Evolutionary conservation across 2,888 invertebrate genomes (phyloP), one percentile per base, ranked within the genome.

Genomic region (Ectemnius lituratus): DNA sequence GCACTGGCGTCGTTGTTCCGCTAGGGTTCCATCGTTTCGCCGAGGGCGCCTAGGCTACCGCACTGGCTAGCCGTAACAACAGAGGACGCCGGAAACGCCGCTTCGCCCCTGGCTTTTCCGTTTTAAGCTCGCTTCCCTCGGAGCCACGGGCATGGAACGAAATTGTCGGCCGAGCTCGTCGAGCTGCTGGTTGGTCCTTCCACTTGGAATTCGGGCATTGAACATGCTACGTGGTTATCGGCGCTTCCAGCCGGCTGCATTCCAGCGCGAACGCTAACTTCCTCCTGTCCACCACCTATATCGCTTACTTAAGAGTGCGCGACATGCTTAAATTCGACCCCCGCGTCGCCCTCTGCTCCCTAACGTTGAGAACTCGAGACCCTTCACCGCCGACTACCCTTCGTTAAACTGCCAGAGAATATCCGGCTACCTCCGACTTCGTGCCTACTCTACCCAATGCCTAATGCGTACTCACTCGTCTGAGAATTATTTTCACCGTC

Each of bases 171-270:
- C 66, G 47, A 64, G 67, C 23, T 66, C 67, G 37, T 63, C 37
- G 70, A 67, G 67, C 27, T 37, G 8, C 37, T 37, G 37, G 16
- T 4, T 14, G n/a, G 66, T 14, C 28, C 46, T 59, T 45, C 72
- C 74, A 79, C 81, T 81, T 79, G 73, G 70, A 79, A 84, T 85
- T 86, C 80, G 80, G 65, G 74, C 74, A 75, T 79, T 70, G 81
- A 85, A 78, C 79, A 73, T 47, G 82, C 73, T 78, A 84, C 85
- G 85, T 79, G 85, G 84, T 86, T 86, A 86, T 86, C 86, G 82
- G 73, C 28, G 72, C 77, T 86, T 85, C 80, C 86, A 81, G 80
- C 59, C 81, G 84, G 81, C 68, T 79, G 76, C 73, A 63, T 79
- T 56, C 56, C 67, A 16, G 28, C 49, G 52, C 52, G 11, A 6